These are phyloP conservation scores for Xiphophorus hellerii DNA, from an alignment of 2,113 vertebrate species.

Conservation along the genomic window DNA sequence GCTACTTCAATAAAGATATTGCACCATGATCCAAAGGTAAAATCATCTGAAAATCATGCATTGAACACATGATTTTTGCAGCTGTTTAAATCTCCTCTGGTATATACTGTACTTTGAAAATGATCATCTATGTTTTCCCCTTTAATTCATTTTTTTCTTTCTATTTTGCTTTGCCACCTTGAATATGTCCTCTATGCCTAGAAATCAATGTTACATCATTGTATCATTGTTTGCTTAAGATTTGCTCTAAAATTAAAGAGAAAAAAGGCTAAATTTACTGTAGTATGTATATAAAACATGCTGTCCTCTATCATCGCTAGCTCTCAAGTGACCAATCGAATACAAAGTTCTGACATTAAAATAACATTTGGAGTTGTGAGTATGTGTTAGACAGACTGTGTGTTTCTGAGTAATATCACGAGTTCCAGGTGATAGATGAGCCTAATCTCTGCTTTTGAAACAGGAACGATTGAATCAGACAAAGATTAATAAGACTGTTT, in stretches of 20 bases:
- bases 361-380: slow-evolving; percentile 5
- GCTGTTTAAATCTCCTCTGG: too few relatives aligned
- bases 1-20: too few relatives aligned
- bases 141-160: too few relatives aligned
- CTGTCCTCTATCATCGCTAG: not conserved
- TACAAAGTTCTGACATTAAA: not conserved
- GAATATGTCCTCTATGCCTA: not conserved
- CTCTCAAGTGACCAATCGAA: not conserved
- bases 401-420: not conserved
- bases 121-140: not conserved
- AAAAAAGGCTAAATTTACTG: not conserved
- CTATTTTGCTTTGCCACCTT: not conserved
- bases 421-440: slow-evolving; percentile 65
- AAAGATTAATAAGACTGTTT: slow-evolving; percentile 61
- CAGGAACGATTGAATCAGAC: slow-evolving; percentile 46
- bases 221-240: not conserved
- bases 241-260: not conserved
- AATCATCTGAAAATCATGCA: too few relatives aligned
- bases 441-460: slow-evolving; percentile 58
- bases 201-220: not conserved
- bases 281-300: not conserved
- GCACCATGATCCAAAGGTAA: too few relatives aligned
- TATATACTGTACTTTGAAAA: not conserved
- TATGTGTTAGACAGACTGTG: slow-evolving; percentile 5
- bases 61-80: too few relatives aligned